A percentile compares a stretch with the other conserved stretches of the same genome.
phyloP scores from a whole-genome alignment of 2,113 vertebrate species.

The Acinonyx jubatus region DNA sequence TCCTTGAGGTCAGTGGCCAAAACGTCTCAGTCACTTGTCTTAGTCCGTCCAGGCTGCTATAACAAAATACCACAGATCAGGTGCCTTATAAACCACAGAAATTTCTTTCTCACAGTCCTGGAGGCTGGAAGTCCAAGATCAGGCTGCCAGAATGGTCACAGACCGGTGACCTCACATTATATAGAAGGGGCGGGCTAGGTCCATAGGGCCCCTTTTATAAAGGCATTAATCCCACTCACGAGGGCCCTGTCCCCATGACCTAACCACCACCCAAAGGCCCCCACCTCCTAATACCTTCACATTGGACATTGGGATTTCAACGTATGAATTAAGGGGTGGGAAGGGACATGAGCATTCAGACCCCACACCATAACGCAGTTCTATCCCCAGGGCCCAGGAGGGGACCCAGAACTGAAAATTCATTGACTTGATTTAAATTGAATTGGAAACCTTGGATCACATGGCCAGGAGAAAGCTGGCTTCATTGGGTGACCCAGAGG shows the following conservation, averaged over 20 bases:
- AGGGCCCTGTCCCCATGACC: not conserved
- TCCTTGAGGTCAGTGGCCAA: not conserved
- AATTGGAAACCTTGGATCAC: not conserved
- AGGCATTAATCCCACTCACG: not conserved
- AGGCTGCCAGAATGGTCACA: not conserved
- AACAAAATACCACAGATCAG: not conserved
- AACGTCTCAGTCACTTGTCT: not conserved
- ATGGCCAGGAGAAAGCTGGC: not conserved
- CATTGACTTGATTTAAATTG: not conserved
- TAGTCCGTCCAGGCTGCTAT: not conserved
- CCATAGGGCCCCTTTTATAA: not conserved
- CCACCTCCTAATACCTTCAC: not conserved
- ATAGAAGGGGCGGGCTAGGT: accelerated
- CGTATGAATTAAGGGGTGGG: not conserved
- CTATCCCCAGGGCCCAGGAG: not conserved
- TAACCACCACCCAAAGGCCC: not conserved
- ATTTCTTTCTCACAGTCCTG: not conserved
- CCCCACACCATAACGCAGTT: too few relatives aligned
- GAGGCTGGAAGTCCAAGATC: not conserved
- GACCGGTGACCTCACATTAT: not conserved
- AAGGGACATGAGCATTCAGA: not conserved
- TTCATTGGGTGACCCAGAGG: not conserved
- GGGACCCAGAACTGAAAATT: not conserved
- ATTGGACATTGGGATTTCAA: not conserved
- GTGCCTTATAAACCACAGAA: not conserved